A percentile compares a stretch with the other conserved stretches of the same genome.
phyloP scores from a whole-genome alignment of 2,113 vertebrate genomes.

The Rhegmatorhina hoffmannsi region DNA sequence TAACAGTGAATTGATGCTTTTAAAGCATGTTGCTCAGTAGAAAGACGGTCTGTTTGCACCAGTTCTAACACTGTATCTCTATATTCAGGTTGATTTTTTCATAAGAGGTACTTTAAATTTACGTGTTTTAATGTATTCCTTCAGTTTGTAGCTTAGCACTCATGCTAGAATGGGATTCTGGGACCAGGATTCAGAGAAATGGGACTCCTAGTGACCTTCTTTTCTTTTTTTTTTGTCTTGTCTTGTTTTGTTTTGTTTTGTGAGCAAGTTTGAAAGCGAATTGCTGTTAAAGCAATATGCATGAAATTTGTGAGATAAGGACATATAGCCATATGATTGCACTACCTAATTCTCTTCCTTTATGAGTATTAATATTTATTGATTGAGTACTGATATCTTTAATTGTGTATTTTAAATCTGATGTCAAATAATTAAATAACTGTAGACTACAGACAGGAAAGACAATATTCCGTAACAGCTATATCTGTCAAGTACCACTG shows the following conservation, averaged over 20 bases:
- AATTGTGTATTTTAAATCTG: neutral
- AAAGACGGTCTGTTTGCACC: neutral
- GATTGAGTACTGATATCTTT: neutral
- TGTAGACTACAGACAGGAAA: neutral
- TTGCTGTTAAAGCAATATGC: neutral
- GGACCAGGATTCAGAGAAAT: neutral
- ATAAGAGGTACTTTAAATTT: neutral
- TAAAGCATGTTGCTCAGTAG: neutral
- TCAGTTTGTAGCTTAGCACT: neutral
- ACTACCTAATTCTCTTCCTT: neutral
- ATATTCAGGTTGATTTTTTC: neutral
- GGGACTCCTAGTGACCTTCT: neutral
- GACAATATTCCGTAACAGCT: neutral
- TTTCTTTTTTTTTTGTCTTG: neutral
- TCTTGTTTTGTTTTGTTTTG: too few relatives aligned
- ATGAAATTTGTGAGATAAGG: neutral
- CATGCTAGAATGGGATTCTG: neutral
- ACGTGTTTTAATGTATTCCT: neutral
- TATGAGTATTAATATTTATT: neutral
- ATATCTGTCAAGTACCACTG: neutral
- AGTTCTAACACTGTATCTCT: neutral
- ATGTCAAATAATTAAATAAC: neutral
- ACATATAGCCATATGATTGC: neutral
- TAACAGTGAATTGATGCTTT: neutral
- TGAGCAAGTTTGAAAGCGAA: neutral